A percentile compares a stretch with the other conserved stretches of the same genome.
Conservation (phyloP, 30 jellyfish, hydroid and myxozoan genomes). For the Rhopilema esculentum region DNA sequence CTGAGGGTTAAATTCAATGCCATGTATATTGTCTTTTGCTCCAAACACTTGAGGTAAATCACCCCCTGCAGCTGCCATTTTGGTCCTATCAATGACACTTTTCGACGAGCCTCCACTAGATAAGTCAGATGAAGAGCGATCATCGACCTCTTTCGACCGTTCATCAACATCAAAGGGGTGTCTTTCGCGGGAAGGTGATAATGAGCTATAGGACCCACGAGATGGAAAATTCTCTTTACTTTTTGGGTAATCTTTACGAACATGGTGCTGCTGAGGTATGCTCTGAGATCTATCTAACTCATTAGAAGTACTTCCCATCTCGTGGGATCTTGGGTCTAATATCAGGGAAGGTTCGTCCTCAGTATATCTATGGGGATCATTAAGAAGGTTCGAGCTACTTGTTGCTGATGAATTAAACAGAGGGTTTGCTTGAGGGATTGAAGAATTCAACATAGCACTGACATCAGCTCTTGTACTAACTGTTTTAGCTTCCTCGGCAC, state of each 20-base stretch:
- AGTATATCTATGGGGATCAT: constrained; percentile 15
- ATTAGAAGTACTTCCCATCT: background rate
- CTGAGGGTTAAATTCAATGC: constrained; percentile 14
- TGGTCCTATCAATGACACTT: background rate
- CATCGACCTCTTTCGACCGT: background rate
- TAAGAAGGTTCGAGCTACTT: background rate
- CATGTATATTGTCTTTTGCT: constrained; percentile 3
- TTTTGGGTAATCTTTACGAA: constrained; percentile 48
- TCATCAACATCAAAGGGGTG: background rate
- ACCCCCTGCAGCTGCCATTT: background rate
- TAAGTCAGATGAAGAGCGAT: background rate
- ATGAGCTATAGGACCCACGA: background rate
- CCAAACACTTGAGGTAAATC: too few species aligned
- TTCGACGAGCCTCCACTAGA: constrained; percentile 10
- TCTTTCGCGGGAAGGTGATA: background rate
- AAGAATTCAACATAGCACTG: background rate
- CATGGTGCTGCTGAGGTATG: constrained; percentile 32
- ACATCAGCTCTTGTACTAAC: background rate
- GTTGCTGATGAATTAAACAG: background rate
- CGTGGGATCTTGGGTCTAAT: constrained; percentile 47
- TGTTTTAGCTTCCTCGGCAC: background rate
- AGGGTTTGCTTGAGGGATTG: background rate
- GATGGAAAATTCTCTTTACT: background rate
- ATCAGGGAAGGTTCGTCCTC: constrained; percentile 48
- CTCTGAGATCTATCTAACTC: constrained; percentile 1